phyloP scores from a whole-genome alignment of 2,113 vertebrate genomes.

The Muscicapa adusta region DNA sequence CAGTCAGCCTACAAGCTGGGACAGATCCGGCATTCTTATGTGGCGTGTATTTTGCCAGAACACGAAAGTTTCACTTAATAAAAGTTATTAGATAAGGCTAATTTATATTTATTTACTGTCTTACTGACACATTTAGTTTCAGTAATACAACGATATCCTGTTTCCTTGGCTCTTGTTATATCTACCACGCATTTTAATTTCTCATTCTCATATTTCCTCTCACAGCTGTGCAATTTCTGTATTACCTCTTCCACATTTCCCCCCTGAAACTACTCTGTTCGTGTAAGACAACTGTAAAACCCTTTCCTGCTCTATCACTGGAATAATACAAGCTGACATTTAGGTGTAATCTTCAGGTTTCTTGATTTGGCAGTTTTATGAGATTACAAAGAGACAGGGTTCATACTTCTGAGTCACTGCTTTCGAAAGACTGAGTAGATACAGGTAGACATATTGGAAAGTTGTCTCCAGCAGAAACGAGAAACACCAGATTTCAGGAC shows the following conservation, averaged over 20 bases:
- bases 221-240: not conserved
- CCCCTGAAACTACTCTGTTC: not conserved
- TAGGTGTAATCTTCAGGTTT: not conserved
- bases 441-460: slow-evolving; percentile 22
- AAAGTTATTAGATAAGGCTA: not conserved
- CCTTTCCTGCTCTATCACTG: not conserved
- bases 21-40: not conserved
- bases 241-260: not conserved
- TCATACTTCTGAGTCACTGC: slow-evolving; percentile 19
- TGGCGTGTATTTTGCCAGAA: not conserved
- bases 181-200: not conserved
- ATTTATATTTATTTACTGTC: not conserved
- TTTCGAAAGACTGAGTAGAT: not conserved
- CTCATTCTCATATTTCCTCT: not conserved
- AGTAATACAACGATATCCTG: not conserved
- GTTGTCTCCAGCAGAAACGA: not conserved
- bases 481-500: not conserved
- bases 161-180: not conserved
- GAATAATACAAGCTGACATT: not conserved
- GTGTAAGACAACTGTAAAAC: not conserved
- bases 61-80: not conserved
- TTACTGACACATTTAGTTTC: not conserved
- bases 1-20: not conserved
- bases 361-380: not conserved
- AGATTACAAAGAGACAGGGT: not conserved